Evolutionary conservation across 1,140 invertebrate species (phyloP), one percentile per base, ranked within the genome.

Genomic region (Drosophila tani): DNA sequence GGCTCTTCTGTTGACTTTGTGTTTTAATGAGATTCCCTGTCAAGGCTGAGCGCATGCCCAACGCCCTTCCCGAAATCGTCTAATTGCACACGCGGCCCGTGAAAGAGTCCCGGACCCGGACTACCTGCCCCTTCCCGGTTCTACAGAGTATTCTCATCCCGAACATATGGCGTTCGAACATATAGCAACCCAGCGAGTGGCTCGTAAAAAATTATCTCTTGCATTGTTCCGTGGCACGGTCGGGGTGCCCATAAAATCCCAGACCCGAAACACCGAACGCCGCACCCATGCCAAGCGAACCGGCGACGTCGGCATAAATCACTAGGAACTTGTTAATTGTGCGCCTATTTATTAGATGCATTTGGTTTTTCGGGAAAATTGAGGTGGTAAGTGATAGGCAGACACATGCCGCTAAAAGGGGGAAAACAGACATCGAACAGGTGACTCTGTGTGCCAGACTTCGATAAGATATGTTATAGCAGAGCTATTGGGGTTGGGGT

Each of bases 281-380:
- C 43, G 21, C 41, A 77, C 32, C 57, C 46, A 46, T 41, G 49
- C 67, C 60, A 64, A 80, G 66, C 60, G 50, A 78, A 35, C 53
- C 60, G 74, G 60, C 77, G 79, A 76, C 64, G 83, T 67, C 83
- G 80, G 84, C 84, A 87, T 87, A 87, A 87, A 87, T 87, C 84
- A 87, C 84, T 81, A 65, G 84, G 29, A 87, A 87, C 84, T 87
- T 87, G 84, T 87, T 87, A 87, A 87, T 87, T 88, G 84, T 88
- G 80, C 81, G 84, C 84, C 69, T 88, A 87, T 83, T 87, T 87
- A 88, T 83, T 87, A 75, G 71, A 81, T 88, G 81, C 80, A 81
- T 88, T 88, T 77, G 55, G 73, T 73, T 80, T 82, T 87, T 79
- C 41, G 50, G 66, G 59, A 75, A 80, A 82, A 74, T 83, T 63